phyloP scores from a whole-genome alignment of 2,888 invertebrate genomes.

The Zaprionus lineosus region DNA sequence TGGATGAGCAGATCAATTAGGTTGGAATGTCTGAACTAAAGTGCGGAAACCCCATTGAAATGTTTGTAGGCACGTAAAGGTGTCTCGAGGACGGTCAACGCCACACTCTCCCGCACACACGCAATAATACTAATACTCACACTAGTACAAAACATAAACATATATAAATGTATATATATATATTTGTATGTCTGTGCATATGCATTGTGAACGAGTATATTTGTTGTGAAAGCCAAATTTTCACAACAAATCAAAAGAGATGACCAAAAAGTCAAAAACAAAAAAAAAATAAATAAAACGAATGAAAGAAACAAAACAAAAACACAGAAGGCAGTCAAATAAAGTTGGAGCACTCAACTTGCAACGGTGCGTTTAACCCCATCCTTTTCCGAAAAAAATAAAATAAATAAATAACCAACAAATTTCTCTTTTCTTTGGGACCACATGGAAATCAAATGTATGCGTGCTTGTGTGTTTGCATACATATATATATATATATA shows the following conservation, averaged over 20 bases:
- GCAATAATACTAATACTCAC: no score
- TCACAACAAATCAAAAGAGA: conserved; percentile 75
- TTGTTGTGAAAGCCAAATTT: conserved; percentile 73
- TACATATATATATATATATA: conserved; percentile 17
- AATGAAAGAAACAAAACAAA: conserved; percentile 49
- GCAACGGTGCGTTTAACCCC: conserved; percentile 49
- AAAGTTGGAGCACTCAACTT: conserved; percentile 41
- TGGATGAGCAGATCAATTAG: conserved; percentile 44
- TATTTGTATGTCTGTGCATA: no score
- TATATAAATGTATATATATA: background rate
- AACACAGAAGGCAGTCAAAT: conserved; percentile 23
- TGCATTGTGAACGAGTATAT: conserved; percentile 8
- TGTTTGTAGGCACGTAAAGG: conserved; percentile 48
- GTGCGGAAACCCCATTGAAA: conserved; percentile 73
- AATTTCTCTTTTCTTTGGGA: conserved; percentile 68
- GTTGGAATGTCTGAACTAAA: conserved; percentile 43
- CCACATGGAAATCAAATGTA: conserved; percentile 49
- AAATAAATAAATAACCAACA: conserved; percentile 57
- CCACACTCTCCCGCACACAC: conserved; percentile 7
- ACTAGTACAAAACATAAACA: background rate
- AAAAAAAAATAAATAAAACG: conserved; percentile 36
- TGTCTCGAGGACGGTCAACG: conserved; percentile 33
- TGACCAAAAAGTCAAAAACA: conserved; percentile 48
- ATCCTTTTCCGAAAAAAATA: conserved; percentile 23
- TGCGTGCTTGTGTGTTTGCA: conserved; percentile 13